Evolutionary conservation across 2,113 vertebrate species (phyloP), one percentile per base, ranked within the genome.

Genomic region (Trematomus loennbergii): DNA sequence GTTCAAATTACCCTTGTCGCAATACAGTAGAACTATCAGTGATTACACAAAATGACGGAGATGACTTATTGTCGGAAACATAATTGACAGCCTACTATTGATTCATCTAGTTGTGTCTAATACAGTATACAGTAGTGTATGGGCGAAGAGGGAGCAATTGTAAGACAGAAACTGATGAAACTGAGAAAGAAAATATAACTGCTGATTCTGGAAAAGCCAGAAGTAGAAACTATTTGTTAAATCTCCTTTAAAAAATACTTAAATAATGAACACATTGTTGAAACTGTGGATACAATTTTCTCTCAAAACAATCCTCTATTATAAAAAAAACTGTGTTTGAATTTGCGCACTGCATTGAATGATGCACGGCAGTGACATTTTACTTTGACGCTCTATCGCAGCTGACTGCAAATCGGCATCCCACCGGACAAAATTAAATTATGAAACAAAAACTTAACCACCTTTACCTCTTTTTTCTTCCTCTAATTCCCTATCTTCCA

Each of bases 381-480:
- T 59, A 9, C 72, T 81, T 55, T 70, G 77, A 79, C 1, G 67
- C 58, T 72, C 11, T 29, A 49, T 52, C 60, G 52, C 50, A 25
- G 57, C 55, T 60, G 45, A 66, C 29, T 70, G 53, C 73, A 81
- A 55, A 57, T 46, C 50, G 54, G 8, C 62, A 45, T 84, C 78
- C 84, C 75, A 13, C 52, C 5, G 54, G 71, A 84, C 78, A 73
- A 53, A 76, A 81, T 82, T 84, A 68, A 68, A 69, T 61, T 22
- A 70, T 45, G 25, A 82, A 77, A 65, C 43, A 52, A 17, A 68
- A 80, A 65, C 13, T 3, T 6, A 61, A 45, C 9, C 68, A 63
- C 59, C 61, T 60, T 70, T 52, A 25, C 45, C n/a, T 64, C 59
- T n/a, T 33, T 50, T 60, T 18, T 69, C 66, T 29, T 57, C 60